Percentiles rank a stretch among this genome's conserved stretches.
phyloP scores from a whole-genome alignment of 2,888 invertebrate genomes.

The Sepioteuthis lessoniana region DNA sequence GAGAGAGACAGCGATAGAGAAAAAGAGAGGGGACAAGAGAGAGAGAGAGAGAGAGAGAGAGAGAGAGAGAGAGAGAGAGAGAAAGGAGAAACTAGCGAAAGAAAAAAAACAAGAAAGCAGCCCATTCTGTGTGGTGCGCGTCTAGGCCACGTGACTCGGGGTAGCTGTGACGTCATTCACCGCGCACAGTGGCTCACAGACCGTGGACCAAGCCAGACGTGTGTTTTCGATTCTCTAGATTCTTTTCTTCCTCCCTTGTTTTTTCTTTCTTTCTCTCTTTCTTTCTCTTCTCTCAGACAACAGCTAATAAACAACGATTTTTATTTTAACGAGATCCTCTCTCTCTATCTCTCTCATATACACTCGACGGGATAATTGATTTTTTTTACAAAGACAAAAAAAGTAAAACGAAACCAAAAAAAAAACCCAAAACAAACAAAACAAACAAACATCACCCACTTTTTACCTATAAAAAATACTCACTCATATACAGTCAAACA shows the following conservation, averaged over 20 bases:
- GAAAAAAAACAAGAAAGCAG: too few relatives aligned
- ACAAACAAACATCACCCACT: too few relatives aligned
- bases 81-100: too few relatives aligned
- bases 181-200: background rate
- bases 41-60: too few relatives aligned
- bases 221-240: background rate
- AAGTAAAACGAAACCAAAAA: background rate
- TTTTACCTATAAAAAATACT: background rate
- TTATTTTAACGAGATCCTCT: too few relatives aligned
- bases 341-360: background rate
- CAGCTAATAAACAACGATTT: background rate
- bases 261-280: background rate
- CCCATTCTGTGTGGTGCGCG: background rate
- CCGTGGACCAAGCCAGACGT: background rate
- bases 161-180: constrained; percentile 16
- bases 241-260: background rate
- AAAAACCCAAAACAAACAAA: background rate
- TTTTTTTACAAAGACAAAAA: too few relatives aligned
- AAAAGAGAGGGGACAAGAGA: too few relatives aligned
- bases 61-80: too few relatives aligned
- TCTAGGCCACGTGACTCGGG: constrained; percentile 14
- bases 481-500: too few relatives aligned
- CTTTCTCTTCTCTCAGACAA: background rate
- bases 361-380: too few relatives aligned
- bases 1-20: too few relatives aligned